phyloP scores from a whole-genome alignment of 2,888 invertebrate species.

The Ormyrus rosae region DNA sequence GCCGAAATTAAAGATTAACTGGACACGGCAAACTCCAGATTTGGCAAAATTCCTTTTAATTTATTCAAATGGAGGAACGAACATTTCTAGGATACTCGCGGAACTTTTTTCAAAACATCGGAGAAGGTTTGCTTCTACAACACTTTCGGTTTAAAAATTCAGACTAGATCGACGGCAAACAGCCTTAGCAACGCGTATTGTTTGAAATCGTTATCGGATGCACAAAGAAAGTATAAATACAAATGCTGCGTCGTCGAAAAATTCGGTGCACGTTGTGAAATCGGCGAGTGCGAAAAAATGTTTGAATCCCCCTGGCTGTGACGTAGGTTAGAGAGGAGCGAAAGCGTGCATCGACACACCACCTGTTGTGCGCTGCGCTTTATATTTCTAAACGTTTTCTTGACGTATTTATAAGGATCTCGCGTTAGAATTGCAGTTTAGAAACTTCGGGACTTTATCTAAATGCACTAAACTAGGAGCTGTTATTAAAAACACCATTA shows the following conservation, averaged over 20 bases:
- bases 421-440: slow-evolving; percentile 15
- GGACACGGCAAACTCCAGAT: background rate
- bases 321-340: background rate
- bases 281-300: background rate
- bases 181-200: background rate
- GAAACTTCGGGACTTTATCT: background rate
- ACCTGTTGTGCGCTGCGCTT: slow-evolving; percentile 5
- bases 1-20: background rate
- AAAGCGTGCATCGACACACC: background rate
- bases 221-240: background rate
- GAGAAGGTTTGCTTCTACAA: background rate
- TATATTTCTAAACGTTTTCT: slow-evolving; percentile 37
- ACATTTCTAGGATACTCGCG: no score
- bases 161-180: background rate
- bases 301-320: background rate
- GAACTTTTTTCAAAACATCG: no score
- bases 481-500: no score
- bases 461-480: background rate
- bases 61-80: background rate
- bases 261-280: background rate
- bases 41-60: background rate
- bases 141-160: background rate
- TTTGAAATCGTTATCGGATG: background rate
- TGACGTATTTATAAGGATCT: slow-evolving; percentile 38
- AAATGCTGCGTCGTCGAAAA: background rate